Percentiles rank a stretch among this genome's conserved stretches.
Conservation (phyloP, 2,113 vertebrate genomes). For the Albula goreensis region DNA sequence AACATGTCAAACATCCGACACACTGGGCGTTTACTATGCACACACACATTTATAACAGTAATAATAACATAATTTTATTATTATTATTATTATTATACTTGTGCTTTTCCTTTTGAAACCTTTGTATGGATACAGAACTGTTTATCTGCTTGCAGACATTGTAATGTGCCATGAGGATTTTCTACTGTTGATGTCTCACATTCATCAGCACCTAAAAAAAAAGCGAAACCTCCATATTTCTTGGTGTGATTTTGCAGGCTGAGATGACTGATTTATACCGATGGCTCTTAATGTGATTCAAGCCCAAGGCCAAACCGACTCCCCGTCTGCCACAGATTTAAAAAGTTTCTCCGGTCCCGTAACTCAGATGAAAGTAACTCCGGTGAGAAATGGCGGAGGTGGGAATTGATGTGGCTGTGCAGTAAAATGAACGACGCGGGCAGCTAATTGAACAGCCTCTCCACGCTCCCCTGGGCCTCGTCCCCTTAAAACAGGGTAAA, state of each 20-base stretch:
- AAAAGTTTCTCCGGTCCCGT: slow-evolving; percentile 44
- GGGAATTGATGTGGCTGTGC: slow-evolving; percentile 34
- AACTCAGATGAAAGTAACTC: slow-evolving; percentile 31
- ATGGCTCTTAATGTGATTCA: slow-evolving; percentile 53
- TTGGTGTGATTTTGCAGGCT: slow-evolving; percentile 43
- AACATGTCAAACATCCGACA: not conserved
- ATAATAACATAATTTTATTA: not conserved
- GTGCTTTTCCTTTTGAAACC: not conserved
- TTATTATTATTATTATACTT: not conserved
- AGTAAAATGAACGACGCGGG: slow-evolving; percentile 35
- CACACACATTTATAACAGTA: not conserved
- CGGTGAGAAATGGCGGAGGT: slow-evolving; percentile 37
- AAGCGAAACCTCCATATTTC: slow-evolving; percentile 22
- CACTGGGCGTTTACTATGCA: not conserved
- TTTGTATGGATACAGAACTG: not conserved
- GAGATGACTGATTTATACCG: slow-evolving; percentile 54
- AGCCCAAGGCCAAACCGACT: slow-evolving; percentile 50
- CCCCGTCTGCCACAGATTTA: slow-evolving; percentile 47
- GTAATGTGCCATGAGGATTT: not conserved
- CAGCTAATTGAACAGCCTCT: slow-evolving; percentile 48
- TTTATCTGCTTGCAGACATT: slow-evolving; percentile 32
- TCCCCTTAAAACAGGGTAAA: slow-evolving; percentile 43
- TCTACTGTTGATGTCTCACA: slow-evolving; percentile 30
- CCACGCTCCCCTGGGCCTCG: slow-evolving; percentile 23
- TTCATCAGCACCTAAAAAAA: slow-evolving; percentile 42